phyloP scores from a whole-genome alignment of 2,797 vertebrate genomes.

The Neoniphon sammara region DNA sequence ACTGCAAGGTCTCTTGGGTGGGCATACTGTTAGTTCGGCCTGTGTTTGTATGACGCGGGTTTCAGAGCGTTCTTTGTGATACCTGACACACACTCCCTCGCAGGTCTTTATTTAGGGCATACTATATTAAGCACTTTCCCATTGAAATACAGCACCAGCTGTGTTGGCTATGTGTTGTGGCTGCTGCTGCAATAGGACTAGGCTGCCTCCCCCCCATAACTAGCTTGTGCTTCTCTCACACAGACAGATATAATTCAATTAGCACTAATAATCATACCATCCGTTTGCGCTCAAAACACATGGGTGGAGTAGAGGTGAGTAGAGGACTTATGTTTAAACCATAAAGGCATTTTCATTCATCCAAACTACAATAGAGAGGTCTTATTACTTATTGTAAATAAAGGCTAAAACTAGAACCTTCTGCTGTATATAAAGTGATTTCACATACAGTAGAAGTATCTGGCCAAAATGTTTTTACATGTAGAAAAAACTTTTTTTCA shows the following conservation, averaged over 20 bases:
- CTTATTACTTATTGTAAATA: neutral
- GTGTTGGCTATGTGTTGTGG: slow-evolving; percentile 82
- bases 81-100: slow-evolving; percentile 83
- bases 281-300: slow-evolving; percentile 49
- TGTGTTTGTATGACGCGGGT: slow-evolving; percentile 78
- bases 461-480: too few species aligned
- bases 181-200: slow-evolving; percentile 72
- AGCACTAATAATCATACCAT: slow-evolving; percentile 63
- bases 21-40: slow-evolving; percentile 57
- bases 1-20: slow-evolving; percentile 64
- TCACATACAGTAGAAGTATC: too few species aligned
- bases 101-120: slow-evolving; percentile 85
- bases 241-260: slow-evolving; percentile 75
- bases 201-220: slow-evolving; percentile 55
- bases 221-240: slow-evolving; percentile 71
- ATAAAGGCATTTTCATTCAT: slow-evolving; percentile 12
- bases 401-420: neutral
- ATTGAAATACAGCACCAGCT: slow-evolving; percentile 91
- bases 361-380: slow-evolving; percentile 9
- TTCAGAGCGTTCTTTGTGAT: slow-evolving; percentile 85
- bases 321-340: slow-evolving; percentile 10
- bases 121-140: slow-evolving; percentile 88
- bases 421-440: too few species aligned
- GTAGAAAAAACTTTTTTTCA: too few species aligned
- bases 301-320: slow-evolving; percentile 22